phyloP scores from a whole-genome alignment of 2,797 vertebrate genomes.

The Poeciliopsis gracilis region DNA sequence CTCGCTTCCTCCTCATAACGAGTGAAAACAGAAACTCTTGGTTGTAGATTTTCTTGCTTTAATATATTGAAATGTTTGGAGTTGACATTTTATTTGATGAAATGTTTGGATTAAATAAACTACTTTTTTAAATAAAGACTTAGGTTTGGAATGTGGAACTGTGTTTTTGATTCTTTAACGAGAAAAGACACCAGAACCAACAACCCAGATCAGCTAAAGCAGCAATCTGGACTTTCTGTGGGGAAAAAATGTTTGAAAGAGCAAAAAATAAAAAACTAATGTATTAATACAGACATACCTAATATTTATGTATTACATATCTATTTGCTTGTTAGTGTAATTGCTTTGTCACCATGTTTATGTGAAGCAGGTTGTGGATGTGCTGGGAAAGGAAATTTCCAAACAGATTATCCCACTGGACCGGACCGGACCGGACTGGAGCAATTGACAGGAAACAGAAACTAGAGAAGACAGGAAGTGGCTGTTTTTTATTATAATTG shows the following conservation, averaged over 20 bases:
- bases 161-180: background rate
- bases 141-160: slow-evolving; percentile 7
- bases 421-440: background rate
- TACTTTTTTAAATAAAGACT: slow-evolving; percentile 46
- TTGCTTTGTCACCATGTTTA: background rate
- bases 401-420: background rate
- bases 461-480: background rate
- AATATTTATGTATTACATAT: background rate
- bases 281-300: no score
- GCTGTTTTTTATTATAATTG: background rate
- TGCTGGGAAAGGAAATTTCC: background rate
- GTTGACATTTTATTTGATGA: slow-evolving; percentile 40
- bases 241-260: no score
- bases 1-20: slow-evolving; percentile 2
- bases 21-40: background rate
- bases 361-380: background rate
- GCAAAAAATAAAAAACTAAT: no score
- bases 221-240: no score
- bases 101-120: slow-evolving; percentile 39
- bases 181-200: no score
- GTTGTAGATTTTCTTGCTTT: slow-evolving; percentile 20
- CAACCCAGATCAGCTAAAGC: no score
- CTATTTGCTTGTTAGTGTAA: background rate
- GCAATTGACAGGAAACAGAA: background rate
- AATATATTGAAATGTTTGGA: slow-evolving; percentile 57